phyloP scores from a whole-genome alignment of 2,888 invertebrate genomes.

The Diarsia dahlii region DNA sequence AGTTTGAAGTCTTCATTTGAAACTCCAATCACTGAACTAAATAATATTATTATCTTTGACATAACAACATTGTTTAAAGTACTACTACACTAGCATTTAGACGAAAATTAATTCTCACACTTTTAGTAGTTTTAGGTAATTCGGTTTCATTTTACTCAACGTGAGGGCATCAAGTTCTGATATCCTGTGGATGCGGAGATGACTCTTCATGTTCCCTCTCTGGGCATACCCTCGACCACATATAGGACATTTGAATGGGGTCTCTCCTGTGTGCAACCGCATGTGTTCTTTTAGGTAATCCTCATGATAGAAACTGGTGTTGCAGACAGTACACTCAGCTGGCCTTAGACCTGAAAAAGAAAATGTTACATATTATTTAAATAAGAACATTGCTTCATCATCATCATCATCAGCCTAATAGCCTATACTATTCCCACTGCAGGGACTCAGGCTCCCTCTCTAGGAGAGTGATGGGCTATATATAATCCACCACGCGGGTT shows the following conservation, averaged over 20 bases:
- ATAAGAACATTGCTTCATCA: background rate
- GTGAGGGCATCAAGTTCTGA: conserved; percentile 82
- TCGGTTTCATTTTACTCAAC: conserved; percentile 83
- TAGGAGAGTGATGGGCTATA: too few relatives aligned
- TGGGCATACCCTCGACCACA: conserved; percentile 88
- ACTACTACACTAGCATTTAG: conserved; percentile 25
- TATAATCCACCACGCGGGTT: too few relatives aligned
- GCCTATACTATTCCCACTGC: too few relatives aligned
- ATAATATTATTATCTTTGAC: conserved; percentile 44
- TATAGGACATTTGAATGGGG: conserved; percentile 88
- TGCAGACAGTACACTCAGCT: conserved; percentile 83
- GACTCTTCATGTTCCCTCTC: conserved; percentile 88
- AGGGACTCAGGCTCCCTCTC: too few relatives aligned
- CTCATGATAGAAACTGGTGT: conserved; percentile 83
- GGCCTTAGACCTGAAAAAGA: conserved; percentile 85
- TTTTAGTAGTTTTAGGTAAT: conserved; percentile 84
- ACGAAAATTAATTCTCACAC: conserved; percentile 47
- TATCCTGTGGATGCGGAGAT: conserved; percentile 83
- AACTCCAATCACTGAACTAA: conserved; percentile 14
- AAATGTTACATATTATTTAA: background rate
- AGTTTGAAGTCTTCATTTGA: background rate
- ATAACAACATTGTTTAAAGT: conserved; percentile 20
- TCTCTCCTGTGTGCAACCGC: conserved; percentile 88
- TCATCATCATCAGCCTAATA: too few relatives aligned
- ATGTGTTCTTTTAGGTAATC: conserved; percentile 87